These are phyloP conservation scores for Acridotheres tristis DNA, from an alignment of 2,797 vertebrate genomes.

Conservation along the genomic window DNA sequence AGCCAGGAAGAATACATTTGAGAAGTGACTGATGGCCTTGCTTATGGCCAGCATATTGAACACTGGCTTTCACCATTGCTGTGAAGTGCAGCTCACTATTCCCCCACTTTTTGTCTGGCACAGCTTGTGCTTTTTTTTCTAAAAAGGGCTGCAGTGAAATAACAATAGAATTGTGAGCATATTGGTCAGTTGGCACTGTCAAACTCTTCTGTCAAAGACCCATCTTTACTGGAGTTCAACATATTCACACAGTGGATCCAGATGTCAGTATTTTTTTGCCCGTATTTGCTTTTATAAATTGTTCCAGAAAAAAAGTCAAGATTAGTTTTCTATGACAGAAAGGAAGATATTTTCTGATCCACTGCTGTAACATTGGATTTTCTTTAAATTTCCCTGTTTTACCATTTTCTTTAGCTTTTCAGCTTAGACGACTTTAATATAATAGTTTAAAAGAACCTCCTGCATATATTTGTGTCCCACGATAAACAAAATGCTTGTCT, in stretches of 20 bases:
- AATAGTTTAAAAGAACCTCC: neutral
- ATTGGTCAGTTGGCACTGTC: neutral
- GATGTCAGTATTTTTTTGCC: neutral
- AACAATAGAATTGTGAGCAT: neutral
- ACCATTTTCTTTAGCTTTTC: neutral
- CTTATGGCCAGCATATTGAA: neutral
- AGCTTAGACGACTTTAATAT: neutral
- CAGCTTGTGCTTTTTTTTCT: neutral
- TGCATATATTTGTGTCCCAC: neutral
- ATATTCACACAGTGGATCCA: neutral
- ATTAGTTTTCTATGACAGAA: neutral
- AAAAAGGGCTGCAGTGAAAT: neutral
- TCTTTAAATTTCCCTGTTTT: neutral
- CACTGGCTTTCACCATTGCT: neutral
- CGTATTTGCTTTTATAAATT: neutral
- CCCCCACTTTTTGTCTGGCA: neutral
- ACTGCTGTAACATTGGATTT: neutral
- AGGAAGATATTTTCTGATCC: neutral
- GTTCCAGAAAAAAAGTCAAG: neutral
- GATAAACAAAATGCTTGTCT: neutral
- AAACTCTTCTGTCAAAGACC: neutral
- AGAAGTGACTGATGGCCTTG: slow-evolving; percentile 6
- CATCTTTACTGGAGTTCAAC: neutral
- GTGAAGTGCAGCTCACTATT: neutral
- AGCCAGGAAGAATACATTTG: neutral